Conservation (phyloP, 2,797 vertebrate genomes). For the Manis crassicaudata region DNA sequence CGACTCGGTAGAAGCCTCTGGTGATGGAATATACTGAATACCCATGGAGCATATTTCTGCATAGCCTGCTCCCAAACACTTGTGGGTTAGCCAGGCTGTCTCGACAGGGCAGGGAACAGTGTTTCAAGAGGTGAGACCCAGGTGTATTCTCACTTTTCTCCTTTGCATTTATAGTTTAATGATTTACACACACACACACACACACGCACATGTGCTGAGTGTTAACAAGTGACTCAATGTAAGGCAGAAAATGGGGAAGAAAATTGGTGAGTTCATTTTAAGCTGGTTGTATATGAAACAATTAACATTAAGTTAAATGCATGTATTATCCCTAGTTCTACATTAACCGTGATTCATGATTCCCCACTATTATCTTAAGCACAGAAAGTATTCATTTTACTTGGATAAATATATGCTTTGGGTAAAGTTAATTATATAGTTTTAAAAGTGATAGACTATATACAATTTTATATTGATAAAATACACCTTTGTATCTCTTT, state of each 20-base stretch:
- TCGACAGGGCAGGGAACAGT: not conserved
- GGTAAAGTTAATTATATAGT: not conserved
- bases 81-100: not conserved
- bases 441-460: no score
- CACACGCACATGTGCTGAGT: not conserved
- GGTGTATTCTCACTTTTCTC: not conserved
- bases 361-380: not conserved
- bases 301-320: constrained; percentile 32
- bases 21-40: not conserved
- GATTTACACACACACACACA: not conserved
- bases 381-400: constrained; percentile 19
- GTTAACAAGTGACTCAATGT: constrained; percentile 26
- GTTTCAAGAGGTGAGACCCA: not conserved
- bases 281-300: constrained; percentile 8
- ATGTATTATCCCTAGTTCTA: not conserved
- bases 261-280: constrained; percentile 47
- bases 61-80: not conserved
- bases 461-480: no score
- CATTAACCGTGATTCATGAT: not conserved
- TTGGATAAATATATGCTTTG: constrained; percentile 8
- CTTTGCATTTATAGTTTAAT: not conserved
- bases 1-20: not conserved
- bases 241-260: constrained; percentile 50
- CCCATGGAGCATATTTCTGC: not conserved
- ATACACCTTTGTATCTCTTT: not conserved